Evolutionary conservation across 2,797 vertebrate species (phyloP).

Genomic region (Sphenodon punctatus): DNA sequence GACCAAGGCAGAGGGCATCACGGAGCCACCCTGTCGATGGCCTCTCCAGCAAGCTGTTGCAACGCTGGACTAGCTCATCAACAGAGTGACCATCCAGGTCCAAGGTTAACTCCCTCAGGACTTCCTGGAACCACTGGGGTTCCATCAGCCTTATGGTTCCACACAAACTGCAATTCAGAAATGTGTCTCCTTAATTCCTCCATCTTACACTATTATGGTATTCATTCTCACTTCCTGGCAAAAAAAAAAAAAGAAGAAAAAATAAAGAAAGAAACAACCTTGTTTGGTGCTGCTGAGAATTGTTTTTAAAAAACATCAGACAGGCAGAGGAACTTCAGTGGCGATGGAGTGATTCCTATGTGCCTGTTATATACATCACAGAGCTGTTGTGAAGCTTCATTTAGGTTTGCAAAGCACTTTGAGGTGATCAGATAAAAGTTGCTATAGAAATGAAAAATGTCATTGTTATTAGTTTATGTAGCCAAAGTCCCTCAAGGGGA

Average conservation of each 20-base stretch:
- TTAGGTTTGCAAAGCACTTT: slow-evolving; percentile 20
- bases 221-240: background rate
- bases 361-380: background rate
- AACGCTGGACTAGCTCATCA: no score
- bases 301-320: background rate
- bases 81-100: no score
- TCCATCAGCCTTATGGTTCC: background rate
- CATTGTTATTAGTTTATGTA: slow-evolving; percentile 16
- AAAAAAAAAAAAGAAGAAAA: no score
- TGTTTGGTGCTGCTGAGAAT: background rate
- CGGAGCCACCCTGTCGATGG: no score
- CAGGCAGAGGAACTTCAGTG: background rate
- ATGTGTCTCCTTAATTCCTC: no score
- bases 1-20: no score
- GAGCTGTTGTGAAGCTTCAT: background rate
- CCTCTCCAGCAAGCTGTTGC: no score
- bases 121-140: no score
- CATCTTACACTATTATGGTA: background rate
- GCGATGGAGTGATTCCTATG: background rate
- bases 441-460: slow-evolving; percentile 11
- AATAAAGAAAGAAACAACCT: no score
- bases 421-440: slow-evolving; percentile 29
- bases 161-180: no score
- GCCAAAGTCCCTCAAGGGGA: background rate
- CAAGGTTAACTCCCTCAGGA: no score